These are phyloP conservation scores for Scarus forsteni DNA, from an alignment of 2,797 vertebrate species.

Conservation along the genomic window DNA sequence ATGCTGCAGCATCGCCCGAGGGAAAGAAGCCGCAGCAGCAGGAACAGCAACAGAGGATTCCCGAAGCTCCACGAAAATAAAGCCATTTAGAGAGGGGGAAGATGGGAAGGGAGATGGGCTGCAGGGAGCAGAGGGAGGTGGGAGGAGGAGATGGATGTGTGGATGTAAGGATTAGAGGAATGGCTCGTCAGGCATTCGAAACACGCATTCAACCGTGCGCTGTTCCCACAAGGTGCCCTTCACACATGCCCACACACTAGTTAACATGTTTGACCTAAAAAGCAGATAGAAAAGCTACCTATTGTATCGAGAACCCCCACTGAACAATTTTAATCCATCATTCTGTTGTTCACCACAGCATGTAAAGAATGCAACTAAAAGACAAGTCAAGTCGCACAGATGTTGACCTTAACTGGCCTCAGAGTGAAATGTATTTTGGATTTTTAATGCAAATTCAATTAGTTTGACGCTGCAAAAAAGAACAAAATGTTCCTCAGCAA, in stretches of 20 bases:
- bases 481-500: constrained; percentile 8
- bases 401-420: constrained; percentile 3
- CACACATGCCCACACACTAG: constrained; percentile 50
- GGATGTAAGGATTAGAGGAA: constrained; percentile 76
- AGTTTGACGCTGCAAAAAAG: neutral
- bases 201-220: constrained; percentile 63
- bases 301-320: constrained; percentile 35
- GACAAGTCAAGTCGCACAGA: constrained; percentile 6
- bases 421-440: constrained; percentile 16
- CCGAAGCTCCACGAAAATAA: constrained; percentile 65
- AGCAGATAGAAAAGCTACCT: constrained; percentile 28
- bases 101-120: constrained; percentile 63
- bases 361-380: constrained; percentile 39
- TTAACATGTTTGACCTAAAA: neutral
- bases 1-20: constrained; percentile 55
- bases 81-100: constrained; percentile 70
- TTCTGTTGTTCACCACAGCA: constrained; percentile 35
- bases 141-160: constrained; percentile 62
- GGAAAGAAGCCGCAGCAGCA: constrained; percentile 37
- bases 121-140: constrained; percentile 58
- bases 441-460: constrained; percentile 4
- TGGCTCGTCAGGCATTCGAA: constrained; percentile 74
- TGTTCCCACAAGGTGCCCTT: constrained; percentile 80
- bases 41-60: constrained; percentile 59
- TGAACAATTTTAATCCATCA: constrained; percentile 32